These are phyloP conservation scores for Glaucopsyche alexis DNA, from an alignment of 2,888 invertebrate species.

Conservation along the genomic window DNA sequence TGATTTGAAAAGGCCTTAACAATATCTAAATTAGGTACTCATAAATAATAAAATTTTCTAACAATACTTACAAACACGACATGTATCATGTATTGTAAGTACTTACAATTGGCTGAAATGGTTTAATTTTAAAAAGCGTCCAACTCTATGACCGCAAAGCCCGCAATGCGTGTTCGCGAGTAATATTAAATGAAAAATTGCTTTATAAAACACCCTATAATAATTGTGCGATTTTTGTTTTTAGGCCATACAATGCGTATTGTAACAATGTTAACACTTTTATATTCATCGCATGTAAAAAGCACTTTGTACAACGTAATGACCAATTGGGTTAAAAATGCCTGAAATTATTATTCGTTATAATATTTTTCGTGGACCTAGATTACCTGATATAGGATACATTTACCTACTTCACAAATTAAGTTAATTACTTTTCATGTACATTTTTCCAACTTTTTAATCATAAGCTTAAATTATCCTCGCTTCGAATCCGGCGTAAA, in stretches of 20 bases:
- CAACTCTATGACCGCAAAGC: conserved; percentile 29
- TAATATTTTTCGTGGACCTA: conserved; percentile 8
- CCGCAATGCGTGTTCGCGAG: conserved; percentile 39
- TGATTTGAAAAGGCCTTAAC: background rate
- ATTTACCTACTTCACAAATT: background rate
- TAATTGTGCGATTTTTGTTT: conserved; percentile 35
- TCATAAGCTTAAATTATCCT: background rate
- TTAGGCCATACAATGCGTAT: conserved; percentile 21
- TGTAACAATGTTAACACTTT: conserved; percentile 20
- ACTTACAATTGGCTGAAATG: background rate
- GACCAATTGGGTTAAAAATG: background rate
- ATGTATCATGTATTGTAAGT: background rate
- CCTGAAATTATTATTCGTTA: background rate
- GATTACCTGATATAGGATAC: background rate
- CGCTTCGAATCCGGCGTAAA: background rate
- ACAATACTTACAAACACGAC: conserved; percentile 13
- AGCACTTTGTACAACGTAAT: background rate
- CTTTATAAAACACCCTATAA: conserved; percentile 40
- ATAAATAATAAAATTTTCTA: conserved; percentile 18
- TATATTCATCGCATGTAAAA: conserved; percentile 15
- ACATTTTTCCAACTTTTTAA: background rate
- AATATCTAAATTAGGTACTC: background rate
- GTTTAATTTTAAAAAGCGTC: conserved; percentile 29
- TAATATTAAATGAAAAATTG: conserved; percentile 43
- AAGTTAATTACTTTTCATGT: too few relatives aligned